Evolutionary conservation across 1,140 invertebrate species (phyloP).

Genomic region (Bombus superbus): DNA sequence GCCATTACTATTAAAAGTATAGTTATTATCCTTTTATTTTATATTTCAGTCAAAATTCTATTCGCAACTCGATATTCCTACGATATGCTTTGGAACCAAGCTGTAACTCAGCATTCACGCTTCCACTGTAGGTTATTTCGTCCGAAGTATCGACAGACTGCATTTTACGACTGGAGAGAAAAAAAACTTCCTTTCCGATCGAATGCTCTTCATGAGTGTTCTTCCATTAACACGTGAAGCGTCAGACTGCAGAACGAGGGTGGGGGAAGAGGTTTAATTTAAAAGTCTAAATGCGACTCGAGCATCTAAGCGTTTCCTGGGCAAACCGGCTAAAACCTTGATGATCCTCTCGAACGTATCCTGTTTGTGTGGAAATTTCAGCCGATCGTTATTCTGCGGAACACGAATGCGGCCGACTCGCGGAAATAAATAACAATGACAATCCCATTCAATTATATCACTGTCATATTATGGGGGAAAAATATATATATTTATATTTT

Average conservation of each 20-base stretch:
- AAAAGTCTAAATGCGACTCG: conserved; percentile 41
- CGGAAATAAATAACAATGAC: conserved; percentile 38
- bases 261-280: conserved; percentile 32
- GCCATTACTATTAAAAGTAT: not conserved
- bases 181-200: not conserved
- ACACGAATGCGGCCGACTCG: not conserved
- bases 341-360: conserved; percentile 18
- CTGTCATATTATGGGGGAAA: conserved; percentile 44
- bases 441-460: conserved; percentile 53
- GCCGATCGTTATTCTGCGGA: not conserved
- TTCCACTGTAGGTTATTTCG: not conserved
- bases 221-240: conserved; percentile 34
- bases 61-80: not conserved
- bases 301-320: conserved; percentile 13
- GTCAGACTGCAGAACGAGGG: not conserved
- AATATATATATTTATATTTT: not conserved
- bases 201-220: conserved; percentile 33
- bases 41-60: not conserved
- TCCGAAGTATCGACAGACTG: not conserved
- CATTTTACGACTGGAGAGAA: conserved; percentile 25
- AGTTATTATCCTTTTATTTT: not conserved
- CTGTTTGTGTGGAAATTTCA: not conserved
- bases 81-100: not conserved
- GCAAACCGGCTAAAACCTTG: conserved; percentile 4
- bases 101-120: not conserved